A percentile compares a stretch with the other conserved stretches of the same genome.
Conservation (phyloP, 2,888 invertebrate genomes). For the Drosophila neotestacea region DNA sequence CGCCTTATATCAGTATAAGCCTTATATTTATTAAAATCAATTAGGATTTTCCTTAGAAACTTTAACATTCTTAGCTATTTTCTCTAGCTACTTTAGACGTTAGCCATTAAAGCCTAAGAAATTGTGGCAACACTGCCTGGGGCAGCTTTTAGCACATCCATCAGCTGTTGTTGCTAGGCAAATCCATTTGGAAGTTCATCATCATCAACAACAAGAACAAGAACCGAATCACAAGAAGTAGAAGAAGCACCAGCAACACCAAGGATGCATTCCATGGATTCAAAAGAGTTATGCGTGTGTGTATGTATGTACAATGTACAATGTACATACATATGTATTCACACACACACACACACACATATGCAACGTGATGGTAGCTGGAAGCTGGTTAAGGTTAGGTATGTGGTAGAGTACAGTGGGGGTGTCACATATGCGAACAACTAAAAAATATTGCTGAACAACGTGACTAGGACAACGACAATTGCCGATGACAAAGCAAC, state of each 20-base stretch:
- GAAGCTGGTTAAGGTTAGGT: neutral
- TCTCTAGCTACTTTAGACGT: too few relatives aligned
- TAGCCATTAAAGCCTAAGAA: too few relatives aligned
- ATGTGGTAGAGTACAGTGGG: neutral
- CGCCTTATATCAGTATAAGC: too few relatives aligned
- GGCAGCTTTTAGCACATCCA: conserved; percentile 31
- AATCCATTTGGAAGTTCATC: conserved; percentile 62
- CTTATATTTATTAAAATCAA: too few relatives aligned
- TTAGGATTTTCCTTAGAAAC: too few relatives aligned
- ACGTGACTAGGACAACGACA: conserved; percentile 76
- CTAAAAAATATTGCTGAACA: conserved; percentile 74
- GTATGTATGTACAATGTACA: too few relatives aligned
- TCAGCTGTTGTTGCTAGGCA: conserved; percentile 55
- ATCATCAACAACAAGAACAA: conserved; percentile 17
- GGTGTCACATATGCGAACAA: conserved; percentile 19
- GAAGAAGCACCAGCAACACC: conserved; percentile 12
- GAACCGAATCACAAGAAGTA: neutral
- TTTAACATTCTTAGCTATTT: too few relatives aligned
- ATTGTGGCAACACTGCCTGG: conserved; percentile 7
- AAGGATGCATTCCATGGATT: conserved; percentile 48
- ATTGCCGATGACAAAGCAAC: conserved; percentile 77
- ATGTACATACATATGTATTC: neutral
- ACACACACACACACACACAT: conserved; percentile 8
- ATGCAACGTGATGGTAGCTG: conserved; percentile 8
- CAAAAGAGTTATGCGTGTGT: conserved; percentile 19